Evolutionary conservation across 1,140 invertebrate species (phyloP), one percentile per base, ranked within the genome.

Genomic region (Amyelois transitella): DNA sequence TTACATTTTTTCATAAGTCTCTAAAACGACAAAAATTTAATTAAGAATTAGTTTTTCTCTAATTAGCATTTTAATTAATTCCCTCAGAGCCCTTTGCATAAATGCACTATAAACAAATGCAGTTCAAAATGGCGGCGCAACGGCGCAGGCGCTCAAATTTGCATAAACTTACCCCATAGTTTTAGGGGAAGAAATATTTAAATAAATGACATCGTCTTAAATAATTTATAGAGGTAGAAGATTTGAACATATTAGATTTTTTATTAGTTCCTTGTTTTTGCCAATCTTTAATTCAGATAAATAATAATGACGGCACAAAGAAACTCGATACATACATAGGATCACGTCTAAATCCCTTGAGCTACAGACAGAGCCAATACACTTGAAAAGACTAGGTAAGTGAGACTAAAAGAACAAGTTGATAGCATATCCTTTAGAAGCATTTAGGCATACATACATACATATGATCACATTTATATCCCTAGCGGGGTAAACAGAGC

Each of bases 91-190:
- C n/a, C 32, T 14, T n/a, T 38, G 32, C 32, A 38, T 38, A 38
- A 38, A 38, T 38, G 32, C 12, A 38, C 28, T 12, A 38, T 38
- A 38, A 38, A 38, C 32, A 21, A 48, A 12, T 48, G 45, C 45
- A 48, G 44, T 44, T 48, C 49, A 32, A 56, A 64, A 64, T 53
- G 28, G 45, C 19, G 32, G 52, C 52, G 20, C 58, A 58, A 64
- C 60, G 60, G 57, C 47, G 58, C 62, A 64, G 53, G 28, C 62
- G 62, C 55, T 60, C 57, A 58, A 65, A 65, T 65, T 60, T 65
- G 62, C 58, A 60, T 65, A 54, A 49, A 64, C 50, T 55, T 25
- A n/a, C 48, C 17, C 18, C 20, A 25, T 10, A 18, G 17, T 18
- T 24, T 1, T 19, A 28, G 60, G 44, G 21, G 38, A 25, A 12